phyloP scores from a whole-genome alignment of 2,888 invertebrate species.

The Rotaria socialis region DNA sequence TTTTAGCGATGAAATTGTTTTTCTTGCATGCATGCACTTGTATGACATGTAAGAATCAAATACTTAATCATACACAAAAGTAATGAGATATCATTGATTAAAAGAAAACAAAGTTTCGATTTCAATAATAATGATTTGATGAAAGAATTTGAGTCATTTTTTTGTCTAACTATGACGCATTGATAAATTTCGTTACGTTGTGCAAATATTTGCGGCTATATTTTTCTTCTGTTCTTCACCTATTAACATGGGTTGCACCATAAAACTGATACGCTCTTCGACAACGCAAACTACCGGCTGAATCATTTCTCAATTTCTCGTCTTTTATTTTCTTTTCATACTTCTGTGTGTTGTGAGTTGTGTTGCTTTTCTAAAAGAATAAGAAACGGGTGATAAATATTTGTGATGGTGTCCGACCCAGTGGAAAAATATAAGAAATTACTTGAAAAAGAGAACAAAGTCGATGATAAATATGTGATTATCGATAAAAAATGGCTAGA shows the following conservation, averaged over 20 bases:
- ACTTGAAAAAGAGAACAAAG: background rate
- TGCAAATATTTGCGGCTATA: background rate
- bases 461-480: slow-evolving; percentile 48
- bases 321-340: background rate
- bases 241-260: background rate
- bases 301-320: background rate
- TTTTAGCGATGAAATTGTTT: background rate
- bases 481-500: slow-evolving; percentile 61
- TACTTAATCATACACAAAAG: no score
- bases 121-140: background rate
- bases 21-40: background rate
- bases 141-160: background rate
- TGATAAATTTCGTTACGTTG: background rate
- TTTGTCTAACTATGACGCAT: background rate
- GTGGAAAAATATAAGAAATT: slow-evolving; percentile 1
- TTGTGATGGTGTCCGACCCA: background rate
- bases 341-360: background rate
- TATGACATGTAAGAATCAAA: no score
- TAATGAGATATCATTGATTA: no score
- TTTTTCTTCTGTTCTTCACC: background rate
- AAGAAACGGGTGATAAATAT: background rate
- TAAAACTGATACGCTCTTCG: background rate
- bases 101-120: no score
- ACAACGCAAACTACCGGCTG: background rate
- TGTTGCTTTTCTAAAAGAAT: background rate